Evolutionary conservation across 2,888 invertebrate genomes (phyloP), one percentile per base, ranked within the genome.

Genomic region (Agrilus mali): DNA sequence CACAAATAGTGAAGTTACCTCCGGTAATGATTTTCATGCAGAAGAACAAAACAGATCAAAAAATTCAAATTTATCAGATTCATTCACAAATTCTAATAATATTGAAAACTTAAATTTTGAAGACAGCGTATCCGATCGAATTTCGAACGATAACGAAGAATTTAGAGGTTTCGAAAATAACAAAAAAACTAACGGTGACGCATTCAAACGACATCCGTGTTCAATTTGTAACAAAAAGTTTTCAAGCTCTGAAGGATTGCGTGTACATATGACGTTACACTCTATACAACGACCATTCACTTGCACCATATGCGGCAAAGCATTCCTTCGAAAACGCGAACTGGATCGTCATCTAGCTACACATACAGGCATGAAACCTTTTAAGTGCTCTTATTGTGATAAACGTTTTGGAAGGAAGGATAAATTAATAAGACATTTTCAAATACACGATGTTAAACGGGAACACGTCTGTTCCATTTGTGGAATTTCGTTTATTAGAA

Each of bases 381-480:
- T 79, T 56, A 74, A 77, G 40, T 84, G 84, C 58, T 71, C 69
- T 40, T 72, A 74, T 44, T 83, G 83, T 63, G 76, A 77, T 49
- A 79, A 79, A 53, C 73, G 74, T 50, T 81, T 80, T 59, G 77
- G 75, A 33, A 71, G 79, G 38, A 82, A 80, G 55, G 82, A 83
- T 55, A 82, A 82, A 61, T 66, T 80, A 42, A 70, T 76, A 40
- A 70, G 80, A 42, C 83, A 83, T 62, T 76, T 78, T 62, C 67
- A 77, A 52, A 77, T 75, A 53, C 80, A 79, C 58, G 79, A 79
- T 64, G 73, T 60, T 12, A 60, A 55, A 40, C 58, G 58, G 44
- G 57, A 57, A 34, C 60, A 61, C 50, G 73, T 74, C 50, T 82
- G 82, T 57, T 70, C 71, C 50, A 72, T 78, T 52, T 82, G 82